These are phyloP conservation scores for Microtus oregoni DNA, from an alignment of 2,113 vertebrate genomes.

Conservation along the genomic window DNA sequence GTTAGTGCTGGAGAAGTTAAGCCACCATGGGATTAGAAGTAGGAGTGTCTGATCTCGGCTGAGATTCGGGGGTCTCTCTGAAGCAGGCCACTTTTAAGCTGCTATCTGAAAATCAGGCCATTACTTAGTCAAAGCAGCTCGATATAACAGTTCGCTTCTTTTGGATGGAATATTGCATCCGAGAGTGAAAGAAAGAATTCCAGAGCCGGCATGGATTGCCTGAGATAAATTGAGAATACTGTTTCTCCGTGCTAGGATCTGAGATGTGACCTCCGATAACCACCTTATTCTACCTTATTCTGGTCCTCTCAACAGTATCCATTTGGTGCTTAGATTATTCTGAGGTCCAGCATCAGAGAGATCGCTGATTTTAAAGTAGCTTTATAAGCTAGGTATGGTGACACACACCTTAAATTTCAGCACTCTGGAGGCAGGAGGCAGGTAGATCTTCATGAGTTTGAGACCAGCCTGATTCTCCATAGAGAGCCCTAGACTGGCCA, in stretches of 20 bases:
- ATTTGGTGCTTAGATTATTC: constrained; percentile 25
- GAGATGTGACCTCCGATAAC: background rate
- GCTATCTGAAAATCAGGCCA: constrained; percentile 28
- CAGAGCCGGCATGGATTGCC: constrained; percentile 33
- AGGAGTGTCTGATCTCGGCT: background rate
- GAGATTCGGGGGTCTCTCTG: background rate
- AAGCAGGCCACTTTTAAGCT: constrained; percentile 38
- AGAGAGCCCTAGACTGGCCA: background rate
- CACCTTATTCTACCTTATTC: background rate
- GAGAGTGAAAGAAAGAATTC: constrained; percentile 40
- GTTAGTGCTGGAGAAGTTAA: background rate
- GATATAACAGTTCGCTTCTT: background rate
- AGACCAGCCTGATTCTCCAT: background rate
- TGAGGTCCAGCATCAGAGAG: constrained; percentile 9
- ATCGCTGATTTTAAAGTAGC: constrained; percentile 42
- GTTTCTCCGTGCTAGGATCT: constrained; percentile 28
- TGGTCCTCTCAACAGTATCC: constrained; percentile 9
- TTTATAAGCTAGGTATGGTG: constrained; percentile 27
- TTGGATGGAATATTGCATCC: constrained; percentile 23
- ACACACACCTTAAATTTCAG: background rate
- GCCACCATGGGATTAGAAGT: constrained; percentile 2
- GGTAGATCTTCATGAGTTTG: background rate
- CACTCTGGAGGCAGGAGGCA: background rate
- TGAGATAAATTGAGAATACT: background rate
- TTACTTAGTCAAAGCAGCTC: constrained; percentile 43